Evolutionary conservation across 2,888 invertebrate genomes (phyloP), one percentile per base, ranked within the genome.

Genomic region (Polyommatus icarus): DNA sequence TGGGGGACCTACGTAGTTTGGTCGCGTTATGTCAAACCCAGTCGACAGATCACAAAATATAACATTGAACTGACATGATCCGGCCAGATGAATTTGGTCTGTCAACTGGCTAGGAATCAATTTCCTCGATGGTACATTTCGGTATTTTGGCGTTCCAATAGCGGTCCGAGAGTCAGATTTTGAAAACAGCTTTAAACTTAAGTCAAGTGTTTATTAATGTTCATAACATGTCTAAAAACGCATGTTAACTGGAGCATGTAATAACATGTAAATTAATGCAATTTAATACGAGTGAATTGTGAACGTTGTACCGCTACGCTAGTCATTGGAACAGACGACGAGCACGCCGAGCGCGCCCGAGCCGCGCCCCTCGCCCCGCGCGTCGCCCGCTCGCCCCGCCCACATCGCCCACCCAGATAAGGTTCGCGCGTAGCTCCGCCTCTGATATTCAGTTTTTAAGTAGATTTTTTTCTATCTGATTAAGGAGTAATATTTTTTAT

Each of bases 321-420:
- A 80, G 79, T 75, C 75, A 79, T 79, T 80, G 81, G 81, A 81
- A 79, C 78, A 72, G 59, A 24, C 78, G 76, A 77, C 78, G 76
- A 77, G 80, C 77, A 76, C 81, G 82, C 84, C 72, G 72, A 79
- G 84, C 77, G 88, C 77, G 82, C 83, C 79, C 80, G 81, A 77
- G 84, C 79, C 88, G 73, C 78, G 72, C 84, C 77, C 77, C 59
- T 78, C 80, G 76, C 80, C 86, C 80, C 76, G 79, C 84, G 79
- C 29, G 78, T 76, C 80, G 77, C 79, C 83, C 80, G 78, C 78
- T 80, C 73, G 80, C 79, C 54, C 79, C 78, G 75, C 57, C 81
- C 72, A 80, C 79, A 54, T 79, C 78, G 75, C 57, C 79, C 46
- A 46, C 46, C 12, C 46, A 3, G 78, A 61, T 36, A 82, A 79